Evolutionary conservation across 2,113 vertebrate genomes (phyloP), one percentile per base, ranked within the genome.

Genomic region (Myanophis thanlyinensis): DNA sequence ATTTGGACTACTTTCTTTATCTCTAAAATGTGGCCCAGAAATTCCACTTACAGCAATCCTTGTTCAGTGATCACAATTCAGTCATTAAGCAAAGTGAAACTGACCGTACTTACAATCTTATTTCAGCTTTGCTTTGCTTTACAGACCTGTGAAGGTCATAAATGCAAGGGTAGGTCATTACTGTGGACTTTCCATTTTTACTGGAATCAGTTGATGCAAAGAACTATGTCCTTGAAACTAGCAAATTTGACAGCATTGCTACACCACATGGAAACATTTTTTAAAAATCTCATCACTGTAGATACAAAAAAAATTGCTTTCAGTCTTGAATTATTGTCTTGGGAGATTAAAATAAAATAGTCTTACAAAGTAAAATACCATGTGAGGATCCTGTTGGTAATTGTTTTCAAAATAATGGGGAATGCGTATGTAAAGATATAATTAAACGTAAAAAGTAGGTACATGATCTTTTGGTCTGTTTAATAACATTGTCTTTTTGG

Each of bases 301-400:
- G 67, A 86, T 54, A 30, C 7, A 35, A 46, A 91, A 67, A 67
- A 47, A 88, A 1, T 12, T 93, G 5, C 7, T 91, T 59, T 49
- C 88, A 94, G 88, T 86, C 3, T 9, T 27, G 40, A 46, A 92
- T 89, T 89, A 59, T 22, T 11, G 94, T 4, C 91, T 93, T 5
- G 56, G 6, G 35, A 11, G 4, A 94, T 8, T 73, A 52, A 22
- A 56, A 91, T 54, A 27, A 85, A 56, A 90, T n/a, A 0, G 67
- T 25, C 4, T 18, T 91, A 51, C n/a, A 46, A 93, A 22, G 0
- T 20, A 40, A 12, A 12, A n/a, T 40, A 52, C 9, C 20, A n/a
- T 27, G 35, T 59, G 0, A 0, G 0, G 51, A 88, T 92, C 11
- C 23, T 11, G 9, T 2, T 44, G 85, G 25, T 35, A 91, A 90